A percentile compares a stretch with the other conserved stretches of the same genome.
phyloP scores from a whole-genome alignment of 2,888 invertebrate species.

The Coelinius sp. region DNA sequence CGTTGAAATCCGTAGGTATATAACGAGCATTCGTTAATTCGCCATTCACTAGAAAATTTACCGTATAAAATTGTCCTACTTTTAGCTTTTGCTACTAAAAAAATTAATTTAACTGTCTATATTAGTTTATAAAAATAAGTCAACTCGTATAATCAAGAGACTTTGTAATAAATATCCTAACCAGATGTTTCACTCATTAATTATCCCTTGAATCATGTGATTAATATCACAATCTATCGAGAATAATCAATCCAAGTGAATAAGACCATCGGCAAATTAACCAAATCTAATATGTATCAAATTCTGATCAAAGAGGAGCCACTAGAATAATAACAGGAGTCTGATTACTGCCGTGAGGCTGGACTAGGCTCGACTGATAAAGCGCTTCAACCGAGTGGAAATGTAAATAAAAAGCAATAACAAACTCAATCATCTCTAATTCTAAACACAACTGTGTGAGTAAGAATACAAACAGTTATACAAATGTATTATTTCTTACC shows the following conservation, averaged over 20 bases:
- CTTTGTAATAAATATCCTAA: neutral
- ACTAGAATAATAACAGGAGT: conserved; percentile 34
- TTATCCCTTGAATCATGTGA: neutral
- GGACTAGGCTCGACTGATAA: neutral
- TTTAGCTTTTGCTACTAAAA: neutral
- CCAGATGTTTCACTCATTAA: neutral
- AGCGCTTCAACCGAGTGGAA: too few species aligned
- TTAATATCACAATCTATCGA: too few species aligned
- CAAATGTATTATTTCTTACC: neutral
- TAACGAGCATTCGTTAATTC: neutral
- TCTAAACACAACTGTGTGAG: neutral
- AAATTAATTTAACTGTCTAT: neutral
- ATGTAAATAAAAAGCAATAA: neutral
- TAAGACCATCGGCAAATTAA: conserved; percentile 30
- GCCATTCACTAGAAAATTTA: neutral
- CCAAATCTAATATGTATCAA: conserved; percentile 45
- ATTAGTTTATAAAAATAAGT: neutral
- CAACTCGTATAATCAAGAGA: neutral
- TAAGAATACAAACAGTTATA: neutral
- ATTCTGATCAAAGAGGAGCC: conserved; percentile 42
- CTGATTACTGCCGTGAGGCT: conserved; percentile 14
- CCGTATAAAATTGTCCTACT: neutral
- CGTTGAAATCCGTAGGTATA: neutral
- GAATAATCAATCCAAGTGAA: neutral
- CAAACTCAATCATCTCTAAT: neutral